Base-by-base conservation (phyloP, 2,113 vertebrate genomes). In the Sorex fumeus region DNA sequence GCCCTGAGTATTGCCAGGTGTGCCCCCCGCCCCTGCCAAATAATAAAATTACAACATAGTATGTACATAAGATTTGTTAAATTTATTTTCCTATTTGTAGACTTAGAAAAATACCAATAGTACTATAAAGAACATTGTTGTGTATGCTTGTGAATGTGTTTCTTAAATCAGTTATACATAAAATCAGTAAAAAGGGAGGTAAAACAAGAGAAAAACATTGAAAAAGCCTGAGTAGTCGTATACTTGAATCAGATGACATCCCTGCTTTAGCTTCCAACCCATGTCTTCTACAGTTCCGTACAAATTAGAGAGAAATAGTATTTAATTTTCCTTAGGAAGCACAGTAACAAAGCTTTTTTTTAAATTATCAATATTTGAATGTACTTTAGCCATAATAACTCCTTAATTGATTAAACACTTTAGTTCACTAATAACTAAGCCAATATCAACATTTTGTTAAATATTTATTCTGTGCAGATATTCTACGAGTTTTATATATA, bases 371-470 rank as follows among this genome's bases (percentile, higher is more conserved):
- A 83, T 90, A 28, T 11, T 25, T 89, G n/a, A 93, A 76, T 78
- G 23, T 21, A 67, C 45, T 25, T 62, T 67, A 62, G 7, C 28
- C 32, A 53, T 16, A 75, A 9, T 16, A 75, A 12, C 10, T 34
- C 53, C 11, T 87, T 81, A 72, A 40, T 92, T 57, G 93, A 74
- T 87, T 93, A 45, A 72, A 90, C 76, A 76, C 15, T 72, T 75
- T 23, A 18, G 2, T 79, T 93, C 11, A 87, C 25, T 66, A 80
- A 70, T 30, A 86, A 90, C 50, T 78, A 78, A 89, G 13, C 4
- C 19, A 86, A 23, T 82, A 28, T 91, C 76, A 53, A 62, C 7
- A 47, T 91, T 90, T 77, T 96, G 60, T 90, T 91, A 92, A 91
- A 88, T 80, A 45, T 64, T 94, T 85, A 83, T n/a, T n/a, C n/a